A percentile compares a stretch with the other conserved stretches of the same genome.
Evolutionary conservation across 2,888 invertebrate genomes (phyloP).

Genomic region (Acronicta aceris): DNA sequence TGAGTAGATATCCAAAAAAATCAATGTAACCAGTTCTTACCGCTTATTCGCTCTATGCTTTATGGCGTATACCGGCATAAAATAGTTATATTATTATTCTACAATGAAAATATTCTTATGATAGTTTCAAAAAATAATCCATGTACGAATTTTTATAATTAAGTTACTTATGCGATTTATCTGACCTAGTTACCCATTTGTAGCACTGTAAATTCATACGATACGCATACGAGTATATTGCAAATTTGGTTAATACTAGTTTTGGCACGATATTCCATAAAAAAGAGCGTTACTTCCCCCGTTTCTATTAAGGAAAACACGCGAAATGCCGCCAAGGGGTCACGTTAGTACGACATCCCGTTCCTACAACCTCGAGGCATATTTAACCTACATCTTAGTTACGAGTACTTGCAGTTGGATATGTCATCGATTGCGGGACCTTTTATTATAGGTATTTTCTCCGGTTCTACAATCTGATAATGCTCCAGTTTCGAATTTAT

Average conservation of each 20-base stretch:
- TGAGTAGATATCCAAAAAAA: background rate
- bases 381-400: constrained; percentile 55
- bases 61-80: background rate
- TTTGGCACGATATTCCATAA: constrained; percentile 37
- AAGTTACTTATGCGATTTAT: constrained; percentile 8
- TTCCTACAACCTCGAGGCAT: constrained; percentile 23
- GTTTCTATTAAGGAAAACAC: constrained; percentile 28
- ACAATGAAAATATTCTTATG: too few species aligned
- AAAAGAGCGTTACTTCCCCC: constrained; percentile 22
- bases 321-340: constrained; percentile 29
- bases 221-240: too few species aligned
- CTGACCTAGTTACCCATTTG: constrained; percentile 38
- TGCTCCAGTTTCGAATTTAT: constrained; percentile 15
- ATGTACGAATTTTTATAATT: background rate
- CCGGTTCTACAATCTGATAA: constrained; percentile 44
- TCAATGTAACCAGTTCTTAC: background rate
- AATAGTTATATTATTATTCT: too few species aligned
- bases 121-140: too few species aligned
- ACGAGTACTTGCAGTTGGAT: constrained; percentile 61
- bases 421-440: constrained; percentile 60
- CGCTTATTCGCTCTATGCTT: background rate
- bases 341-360: constrained; percentile 35
- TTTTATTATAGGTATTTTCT: constrained; percentile 54
- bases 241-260: constrained; percentile 35
- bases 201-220: constrained; percentile 9